Evolutionary conservation across 2,797 vertebrate species (phyloP), one percentile per base, ranked within the genome.

Genomic region (Sciaenops ocellatus): DNA sequence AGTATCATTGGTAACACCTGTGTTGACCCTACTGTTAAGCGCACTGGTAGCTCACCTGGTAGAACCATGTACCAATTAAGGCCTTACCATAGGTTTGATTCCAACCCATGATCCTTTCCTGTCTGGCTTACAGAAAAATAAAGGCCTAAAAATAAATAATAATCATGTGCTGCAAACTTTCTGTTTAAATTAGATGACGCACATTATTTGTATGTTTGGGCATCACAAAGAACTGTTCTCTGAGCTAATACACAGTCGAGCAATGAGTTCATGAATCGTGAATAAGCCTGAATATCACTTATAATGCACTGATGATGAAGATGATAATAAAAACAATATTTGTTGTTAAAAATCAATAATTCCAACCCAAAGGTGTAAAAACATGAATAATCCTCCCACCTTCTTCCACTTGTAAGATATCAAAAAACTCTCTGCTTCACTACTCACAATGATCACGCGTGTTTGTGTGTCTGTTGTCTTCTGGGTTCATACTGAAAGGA

Each of bases 401-500:
- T 78, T 55, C 60, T 18, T 77, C 3, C 15, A 42, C 41, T 55
- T 17, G 42, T 47, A 78, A 63, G 26, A 78, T 56, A 56, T 42
- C 44, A 38, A 71, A 79, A 65, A 64, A 50, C 24, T 54, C 22
- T 64, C 22, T 26, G 64, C 74, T 54, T 76, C 74, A 38, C 26
- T 64, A 2, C 67, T 72, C 57, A 16, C 47, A 56, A 24, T 67
- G 41, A 69, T 50, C 30, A 41, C 69, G n/a, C 79, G 80, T 78
- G 44, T 87, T 26, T 85, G 60, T 67, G 46, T 0, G 16, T 66
- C 52, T 83, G 60, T 9, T 60, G 50, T 77, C 51, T 73, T 76
- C 38, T 68, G 62, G 62, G 57, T 80, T 80, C 38, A 18, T 41
- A 18, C 47, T 66, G 60, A 78, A 87, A 74, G 59, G 74, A 87